phyloP scores from a whole-genome alignment of 2,113 vertebrate genomes.

The Lagenorhynchus albirostris region DNA sequence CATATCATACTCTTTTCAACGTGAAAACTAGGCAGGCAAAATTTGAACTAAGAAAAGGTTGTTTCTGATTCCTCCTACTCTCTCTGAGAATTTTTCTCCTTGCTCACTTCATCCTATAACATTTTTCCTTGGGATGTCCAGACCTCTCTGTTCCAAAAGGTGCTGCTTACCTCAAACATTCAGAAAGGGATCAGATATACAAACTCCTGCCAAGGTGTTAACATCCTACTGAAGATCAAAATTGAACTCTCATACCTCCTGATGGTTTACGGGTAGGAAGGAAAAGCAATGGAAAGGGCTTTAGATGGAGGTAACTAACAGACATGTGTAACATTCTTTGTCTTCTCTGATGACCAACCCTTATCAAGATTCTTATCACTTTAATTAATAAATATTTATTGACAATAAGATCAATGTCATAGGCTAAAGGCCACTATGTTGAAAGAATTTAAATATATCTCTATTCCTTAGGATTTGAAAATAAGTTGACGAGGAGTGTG shows the following conservation, averaged over 20 bases:
- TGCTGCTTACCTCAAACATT: background rate
- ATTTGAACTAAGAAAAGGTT: background rate
- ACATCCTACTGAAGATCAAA: background rate
- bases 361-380: background rate
- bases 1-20: background rate
- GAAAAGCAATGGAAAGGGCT: background rate
- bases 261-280: no score
- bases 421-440: background rate
- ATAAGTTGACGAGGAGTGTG: background rate
- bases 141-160: background rate
- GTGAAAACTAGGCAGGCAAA: background rate
- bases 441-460: background rate
- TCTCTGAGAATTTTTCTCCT: background rate
- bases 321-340: background rate
- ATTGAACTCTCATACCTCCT: background rate
- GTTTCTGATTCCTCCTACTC: background rate
- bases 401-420: background rate
- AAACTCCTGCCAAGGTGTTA: background rate
- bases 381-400: slow-evolving; percentile 7
- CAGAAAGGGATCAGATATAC: background rate
- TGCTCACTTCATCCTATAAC: background rate
- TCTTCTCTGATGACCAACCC: background rate
- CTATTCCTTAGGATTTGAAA: slow-evolving; percentile 26
- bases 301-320: background rate
- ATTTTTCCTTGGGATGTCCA: background rate